A percentile compares a stretch with the other conserved stretches of the same genome.
These are phyloP conservation scores for Idaea biselata DNA, from an alignment of 2,888 invertebrate genomes.

Conservation along the genomic window DNA sequence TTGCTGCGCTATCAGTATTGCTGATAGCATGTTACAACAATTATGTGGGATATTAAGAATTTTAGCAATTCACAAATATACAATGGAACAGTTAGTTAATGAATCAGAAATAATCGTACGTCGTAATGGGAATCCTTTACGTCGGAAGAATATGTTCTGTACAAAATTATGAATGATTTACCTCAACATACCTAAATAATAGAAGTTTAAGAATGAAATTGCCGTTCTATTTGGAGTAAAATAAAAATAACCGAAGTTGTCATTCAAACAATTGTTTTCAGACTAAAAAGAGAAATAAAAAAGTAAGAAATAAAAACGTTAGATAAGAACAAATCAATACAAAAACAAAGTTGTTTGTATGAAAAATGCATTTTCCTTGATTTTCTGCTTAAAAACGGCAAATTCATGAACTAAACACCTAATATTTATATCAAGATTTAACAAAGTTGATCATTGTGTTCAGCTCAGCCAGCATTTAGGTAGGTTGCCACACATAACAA, in stretches of 20 bases:
- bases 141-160: conserved; percentile 23
- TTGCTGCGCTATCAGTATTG: conserved; percentile 2
- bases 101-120: conserved; percentile 29
- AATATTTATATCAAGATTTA: conserved; percentile 10
- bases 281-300: no score
- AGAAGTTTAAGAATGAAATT: no score
- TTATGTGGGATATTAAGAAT: background rate
- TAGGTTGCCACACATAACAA: conserved; percentile 46
- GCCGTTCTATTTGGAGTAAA: no score
- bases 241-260: no score
- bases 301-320: conserved; percentile 12
- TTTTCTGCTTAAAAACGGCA: no score
- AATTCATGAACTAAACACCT: no score
- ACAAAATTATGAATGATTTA: conserved; percentile 28
- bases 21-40: conserved; percentile 2
- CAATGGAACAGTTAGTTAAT: conserved; percentile 9
- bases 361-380: no score
- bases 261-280: no score
- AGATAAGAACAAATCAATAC: no score
- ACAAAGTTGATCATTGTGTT: conserved; percentile 24
- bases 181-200: background rate
- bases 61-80: background rate
- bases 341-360: no score
- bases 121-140: conserved; percentile 36
- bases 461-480: conserved; percentile 31